These are phyloP conservation scores for Phenganax marumi DNA, from an alignment of 92 coral and sea anemone species.

Conservation along the genomic window DNA sequence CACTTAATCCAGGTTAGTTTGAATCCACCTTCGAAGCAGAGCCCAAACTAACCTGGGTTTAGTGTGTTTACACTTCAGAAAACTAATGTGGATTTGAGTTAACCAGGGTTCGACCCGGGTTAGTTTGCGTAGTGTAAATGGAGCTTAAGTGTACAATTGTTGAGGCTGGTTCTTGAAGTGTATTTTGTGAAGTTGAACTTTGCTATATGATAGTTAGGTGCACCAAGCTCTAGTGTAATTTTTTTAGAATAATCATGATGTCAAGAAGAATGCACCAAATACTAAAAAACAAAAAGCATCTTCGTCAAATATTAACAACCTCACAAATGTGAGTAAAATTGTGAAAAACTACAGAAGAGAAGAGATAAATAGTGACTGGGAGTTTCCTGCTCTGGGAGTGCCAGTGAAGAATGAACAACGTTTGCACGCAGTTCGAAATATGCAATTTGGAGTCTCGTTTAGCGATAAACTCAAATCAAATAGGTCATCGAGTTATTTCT, in stretches of 20 bases:
- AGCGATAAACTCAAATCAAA: slow-evolving; percentile 23
- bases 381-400: slow-evolving; percentile 25
- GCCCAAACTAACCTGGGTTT: too few relatives aligned
- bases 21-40: too few relatives aligned
- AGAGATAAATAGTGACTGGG: neutral
- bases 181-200: neutral
- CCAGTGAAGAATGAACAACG: neutral
- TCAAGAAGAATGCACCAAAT: neutral
- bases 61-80: too few relatives aligned
- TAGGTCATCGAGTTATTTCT: neutral
- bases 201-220: neutral
- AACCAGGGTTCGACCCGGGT: too few relatives aligned
- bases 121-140: too few relatives aligned
- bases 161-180: too few relatives aligned
- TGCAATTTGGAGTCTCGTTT: slow-evolving; percentile 11
- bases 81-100: too few relatives aligned
- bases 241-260: neutral
- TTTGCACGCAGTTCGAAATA: neutral
- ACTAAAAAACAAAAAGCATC: neutral
- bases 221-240: neutral
- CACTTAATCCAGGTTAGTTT: too few relatives aligned
- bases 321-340: neutral
- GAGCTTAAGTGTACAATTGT: too few relatives aligned
- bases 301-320: neutral
- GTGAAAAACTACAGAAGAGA: neutral